These are phyloP conservation scores for Desmodus rotundus DNA, from an alignment of 2,113 vertebrate species.

Conservation along the genomic window DNA sequence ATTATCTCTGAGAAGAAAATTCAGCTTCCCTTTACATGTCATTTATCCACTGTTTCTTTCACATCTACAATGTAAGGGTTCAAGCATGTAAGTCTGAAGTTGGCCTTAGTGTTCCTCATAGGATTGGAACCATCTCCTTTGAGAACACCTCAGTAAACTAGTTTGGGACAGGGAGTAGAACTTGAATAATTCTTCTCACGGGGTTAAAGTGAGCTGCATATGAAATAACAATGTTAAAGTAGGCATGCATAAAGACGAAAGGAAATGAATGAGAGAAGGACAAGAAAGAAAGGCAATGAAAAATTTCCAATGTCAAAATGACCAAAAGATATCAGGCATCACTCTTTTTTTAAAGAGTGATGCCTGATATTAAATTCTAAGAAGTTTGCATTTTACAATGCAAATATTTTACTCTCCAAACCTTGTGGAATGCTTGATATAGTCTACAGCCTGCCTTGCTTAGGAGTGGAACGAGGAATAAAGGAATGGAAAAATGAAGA, in stretches of 20 bases:
- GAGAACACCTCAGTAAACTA: neutral
- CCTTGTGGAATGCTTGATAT: neutral
- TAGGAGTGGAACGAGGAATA: neutral
- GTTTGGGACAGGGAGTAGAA: neutral
- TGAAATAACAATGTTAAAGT: neutral
- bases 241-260: neutral
- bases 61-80: neutral
- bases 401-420: neutral
- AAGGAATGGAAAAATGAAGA: neutral
- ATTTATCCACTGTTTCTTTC: slow-evolving; percentile 9
- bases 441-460: neutral
- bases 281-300: neutral
- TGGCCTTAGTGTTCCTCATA: neutral
- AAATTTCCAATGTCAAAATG: neutral
- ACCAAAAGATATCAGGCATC: neutral
- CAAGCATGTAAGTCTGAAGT: neutral
- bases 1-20: slow-evolving; percentile 18
- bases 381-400: neutral
- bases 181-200: neutral
- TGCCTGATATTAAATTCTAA: neutral
- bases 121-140: neutral
- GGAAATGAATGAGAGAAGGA: neutral
- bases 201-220: neutral
- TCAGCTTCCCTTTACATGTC: neutral
- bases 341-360: neutral